Percentiles rank a stretch among this genome's conserved stretches.
Conservation (phyloP, 2,113 vertebrate species). For the Otus sunia region DNA sequence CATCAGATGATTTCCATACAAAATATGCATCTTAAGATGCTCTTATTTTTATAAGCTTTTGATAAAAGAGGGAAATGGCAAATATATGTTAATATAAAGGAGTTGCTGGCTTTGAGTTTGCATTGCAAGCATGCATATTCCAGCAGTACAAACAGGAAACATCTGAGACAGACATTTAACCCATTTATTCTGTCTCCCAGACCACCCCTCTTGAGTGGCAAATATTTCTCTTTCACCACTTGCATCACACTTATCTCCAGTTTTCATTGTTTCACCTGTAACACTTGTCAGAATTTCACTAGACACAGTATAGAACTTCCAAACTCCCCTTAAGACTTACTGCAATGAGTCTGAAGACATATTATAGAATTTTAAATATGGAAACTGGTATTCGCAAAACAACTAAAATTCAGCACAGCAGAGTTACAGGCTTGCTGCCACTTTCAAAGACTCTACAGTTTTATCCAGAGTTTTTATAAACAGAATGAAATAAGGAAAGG, state of each 20-base stretch:
- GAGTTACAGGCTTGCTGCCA: background rate
- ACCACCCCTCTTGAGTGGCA: background rate
- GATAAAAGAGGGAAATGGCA: background rate
- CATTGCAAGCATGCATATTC: background rate
- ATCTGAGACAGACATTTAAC: slow-evolving; percentile 17
- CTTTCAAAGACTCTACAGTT: background rate
- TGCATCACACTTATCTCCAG: background rate
- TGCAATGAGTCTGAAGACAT: background rate
- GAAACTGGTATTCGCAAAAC: background rate
- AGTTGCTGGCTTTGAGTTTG: background rate
- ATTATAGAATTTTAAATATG: background rate
- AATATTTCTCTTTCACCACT: background rate
- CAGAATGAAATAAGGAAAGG: background rate
- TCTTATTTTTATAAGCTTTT: slow-evolving; percentile 2
- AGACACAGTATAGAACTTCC: background rate
- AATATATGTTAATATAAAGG: slow-evolving; percentile 3
- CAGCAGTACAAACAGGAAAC: slow-evolving; percentile 19
- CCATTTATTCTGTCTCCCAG: background rate
- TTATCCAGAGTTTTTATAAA: background rate
- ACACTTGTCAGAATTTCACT: background rate
- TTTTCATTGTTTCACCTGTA: background rate
- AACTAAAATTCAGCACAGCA: background rate
- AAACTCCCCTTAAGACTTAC: background rate
- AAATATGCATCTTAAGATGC: background rate
- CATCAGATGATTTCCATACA: background rate